These are phyloP conservation scores for Nomada ferruginata DNA, from an alignment of 2,888 invertebrate genomes.

Conservation along the genomic window DNA sequence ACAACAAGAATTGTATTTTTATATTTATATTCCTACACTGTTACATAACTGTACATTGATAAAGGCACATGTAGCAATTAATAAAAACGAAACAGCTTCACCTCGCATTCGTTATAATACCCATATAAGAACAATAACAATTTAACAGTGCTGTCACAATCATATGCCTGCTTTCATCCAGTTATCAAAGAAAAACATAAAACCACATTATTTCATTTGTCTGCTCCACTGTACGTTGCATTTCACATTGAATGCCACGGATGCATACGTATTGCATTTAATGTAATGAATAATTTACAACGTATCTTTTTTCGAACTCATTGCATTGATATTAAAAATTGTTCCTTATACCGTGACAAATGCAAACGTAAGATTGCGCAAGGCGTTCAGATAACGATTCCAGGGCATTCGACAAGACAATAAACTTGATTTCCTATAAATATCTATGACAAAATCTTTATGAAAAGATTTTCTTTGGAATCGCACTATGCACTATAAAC, in stretches of 20 bases:
- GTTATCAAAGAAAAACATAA: slow-evolving; percentile 10
- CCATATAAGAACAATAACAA: no score
- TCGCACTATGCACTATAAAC: background rate
- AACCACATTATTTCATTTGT: slow-evolving; percentile 17
- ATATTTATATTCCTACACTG: no score
- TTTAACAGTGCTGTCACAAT: background rate
- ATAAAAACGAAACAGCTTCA: no score
- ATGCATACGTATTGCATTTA: slow-evolving; percentile 24
- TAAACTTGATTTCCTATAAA: background rate
- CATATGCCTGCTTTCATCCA: background rate
- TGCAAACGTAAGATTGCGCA: slow-evolving; percentile 26
- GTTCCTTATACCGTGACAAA: slow-evolving; percentile 9
- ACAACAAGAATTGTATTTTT: background rate
- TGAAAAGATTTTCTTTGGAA: background rate
- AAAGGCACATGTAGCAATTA: background rate
- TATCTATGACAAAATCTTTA: background rate
- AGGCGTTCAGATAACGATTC: slow-evolving; percentile 6
- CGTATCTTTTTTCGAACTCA: slow-evolving; percentile 7
- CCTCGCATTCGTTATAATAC: no score
- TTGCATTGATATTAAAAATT: slow-evolving; percentile 33
- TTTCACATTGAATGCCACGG: background rate
- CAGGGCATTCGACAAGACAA: background rate
- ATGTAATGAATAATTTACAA: slow-evolving; percentile 41
- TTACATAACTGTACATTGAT: no score
- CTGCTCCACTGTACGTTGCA: slow-evolving; percentile 16